phyloP scores from a whole-genome alignment of 2,797 vertebrate species.

The Hipposideros larvatus region DNA sequence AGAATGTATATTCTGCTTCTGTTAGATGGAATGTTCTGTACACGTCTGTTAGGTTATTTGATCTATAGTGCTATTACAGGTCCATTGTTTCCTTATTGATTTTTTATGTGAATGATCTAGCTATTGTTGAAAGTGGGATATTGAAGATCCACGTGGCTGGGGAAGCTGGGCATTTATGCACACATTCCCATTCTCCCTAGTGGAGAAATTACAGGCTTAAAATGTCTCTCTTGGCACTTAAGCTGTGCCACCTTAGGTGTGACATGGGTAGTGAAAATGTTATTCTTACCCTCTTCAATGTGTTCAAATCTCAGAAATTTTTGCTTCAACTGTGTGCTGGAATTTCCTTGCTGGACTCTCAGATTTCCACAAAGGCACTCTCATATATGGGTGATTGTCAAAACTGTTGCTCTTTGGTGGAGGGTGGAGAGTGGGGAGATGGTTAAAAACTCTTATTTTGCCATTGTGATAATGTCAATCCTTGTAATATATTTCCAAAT shows the following conservation, averaged over 20 bases:
- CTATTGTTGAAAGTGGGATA: background rate
- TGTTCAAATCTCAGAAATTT: background rate
- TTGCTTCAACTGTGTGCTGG: background rate
- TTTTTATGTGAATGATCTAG: background rate
- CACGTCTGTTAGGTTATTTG: background rate
- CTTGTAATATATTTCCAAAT: background rate
- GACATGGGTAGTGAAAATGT: background rate
- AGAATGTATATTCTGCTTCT: background rate
- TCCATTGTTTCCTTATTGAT: background rate
- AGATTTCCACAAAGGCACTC: background rate
- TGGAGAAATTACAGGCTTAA: background rate
- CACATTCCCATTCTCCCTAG: background rate
- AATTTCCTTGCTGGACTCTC: background rate
- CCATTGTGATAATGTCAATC: background rate
- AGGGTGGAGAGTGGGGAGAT: background rate
- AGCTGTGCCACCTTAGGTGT: background rate
- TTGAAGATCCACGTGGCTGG: background rate
- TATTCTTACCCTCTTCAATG: background rate
- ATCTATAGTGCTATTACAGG: background rate
- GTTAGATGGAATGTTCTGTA: no score
- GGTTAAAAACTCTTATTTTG: background rate
- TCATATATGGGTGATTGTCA: background rate
- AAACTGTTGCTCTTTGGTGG: background rate
- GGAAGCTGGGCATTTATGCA: background rate
- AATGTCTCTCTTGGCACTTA: background rate